Base-by-base conservation (phyloP, 2,888 invertebrate genomes). In the Yponomeuta plumbellus region DNA sequence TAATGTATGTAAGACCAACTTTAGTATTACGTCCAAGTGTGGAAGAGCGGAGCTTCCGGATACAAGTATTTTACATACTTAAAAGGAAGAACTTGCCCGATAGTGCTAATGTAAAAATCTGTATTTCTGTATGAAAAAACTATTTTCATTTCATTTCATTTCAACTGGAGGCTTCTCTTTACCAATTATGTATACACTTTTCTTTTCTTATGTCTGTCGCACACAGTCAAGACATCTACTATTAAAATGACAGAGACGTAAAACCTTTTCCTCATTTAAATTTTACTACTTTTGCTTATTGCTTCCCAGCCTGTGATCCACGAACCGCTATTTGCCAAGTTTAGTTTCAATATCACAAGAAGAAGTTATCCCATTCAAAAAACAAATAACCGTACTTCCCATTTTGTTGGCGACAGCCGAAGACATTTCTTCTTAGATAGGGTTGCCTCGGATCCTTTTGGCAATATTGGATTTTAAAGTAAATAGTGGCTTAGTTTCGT, bases 331-430 rank as follows among this genome's bases (percentile, higher is more conserved):
- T 20, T 39, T 39, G 44, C 39, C 52, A 65, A 62, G 59, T 68
- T 64, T 65, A 63, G 56, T 61, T 61, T 63, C 67, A 64, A 67
- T 68, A 69, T 67, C 59, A 66, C 22, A 23, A 63, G 67, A 66
- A 64, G 72, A 76, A 75, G 71, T 73, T 74, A 74, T 76, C 72
- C 74, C 69, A 66, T 70, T 70, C 68, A 71, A 76, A 77, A 75
- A 76, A 76, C 72, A 80, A 78, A 80, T 76, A 76, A 1, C 34
- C 34, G 69, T 69, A 69, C 72, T 70, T 71, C 73, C 72, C 69
- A 67, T 71, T 71, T 66, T 70, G 59, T 59, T 59, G 44, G 44
- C 21, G 59, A 23, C 23, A 5, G 11, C 22, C 21, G 59, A 59
- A 17, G 59, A 13, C 23, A 21, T 21, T 22, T 13, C 17, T 13